Conservation (phyloP, 1,140 invertebrate species). For the Brachystomella parvula region DNA sequence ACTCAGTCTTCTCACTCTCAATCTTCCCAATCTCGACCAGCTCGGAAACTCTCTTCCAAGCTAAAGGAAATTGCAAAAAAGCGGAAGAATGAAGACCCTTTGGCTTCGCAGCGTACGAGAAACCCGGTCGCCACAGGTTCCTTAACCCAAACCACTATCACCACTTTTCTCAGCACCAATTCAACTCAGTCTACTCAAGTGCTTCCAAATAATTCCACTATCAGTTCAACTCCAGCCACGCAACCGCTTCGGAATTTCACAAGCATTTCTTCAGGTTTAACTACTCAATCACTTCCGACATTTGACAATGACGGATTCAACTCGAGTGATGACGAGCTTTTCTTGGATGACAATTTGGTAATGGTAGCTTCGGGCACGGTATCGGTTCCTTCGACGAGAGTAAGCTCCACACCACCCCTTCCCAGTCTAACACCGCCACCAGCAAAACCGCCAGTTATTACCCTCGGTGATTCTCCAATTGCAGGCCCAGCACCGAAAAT, state of each 20-base stretch:
- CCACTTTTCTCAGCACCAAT: no score
- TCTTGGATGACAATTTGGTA: background rate
- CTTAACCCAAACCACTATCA: no score
- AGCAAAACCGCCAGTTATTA: no score
- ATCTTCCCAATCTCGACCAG: no score
- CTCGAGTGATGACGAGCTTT: slow-evolving; percentile 2
- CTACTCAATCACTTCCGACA: background rate
- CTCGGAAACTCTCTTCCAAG: no score
- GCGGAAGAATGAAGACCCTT: no score
- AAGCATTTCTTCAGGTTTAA: background rate
- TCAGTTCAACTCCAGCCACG: background rate
- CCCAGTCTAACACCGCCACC: no score
- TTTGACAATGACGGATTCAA: background rate
- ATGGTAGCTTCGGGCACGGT: background rate
- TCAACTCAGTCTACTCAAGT: background rate
- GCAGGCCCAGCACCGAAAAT: background rate
- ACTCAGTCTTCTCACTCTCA: no score
- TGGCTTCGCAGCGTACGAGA: no score
- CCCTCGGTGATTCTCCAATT: background rate
- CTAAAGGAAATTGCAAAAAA: no score
- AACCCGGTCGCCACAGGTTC: no score
- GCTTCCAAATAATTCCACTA: background rate
- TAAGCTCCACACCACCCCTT: no score
- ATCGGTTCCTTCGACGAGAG: background rate
- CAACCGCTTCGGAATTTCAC: background rate